Percentiles rank a stretch among this genome's conserved stretches.
Conservation (phyloP, 1,140 invertebrate genomes). For the Thaumatotibia leucotreta region DNA sequence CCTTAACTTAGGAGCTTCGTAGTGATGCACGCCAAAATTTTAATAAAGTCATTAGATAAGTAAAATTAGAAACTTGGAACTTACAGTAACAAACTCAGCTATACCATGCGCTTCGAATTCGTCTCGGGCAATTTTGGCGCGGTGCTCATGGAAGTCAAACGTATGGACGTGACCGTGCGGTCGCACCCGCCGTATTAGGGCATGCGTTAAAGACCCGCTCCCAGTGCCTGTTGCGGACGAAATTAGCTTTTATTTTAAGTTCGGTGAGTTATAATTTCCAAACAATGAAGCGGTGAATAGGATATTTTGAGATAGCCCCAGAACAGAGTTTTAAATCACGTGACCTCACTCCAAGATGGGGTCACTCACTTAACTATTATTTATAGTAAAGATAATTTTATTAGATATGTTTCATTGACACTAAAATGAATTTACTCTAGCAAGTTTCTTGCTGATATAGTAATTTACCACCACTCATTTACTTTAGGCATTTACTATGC, state of each 20-base stretch:
- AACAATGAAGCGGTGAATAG: neutral
- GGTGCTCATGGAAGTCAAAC: constrained; percentile 97
- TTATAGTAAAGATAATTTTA: neutral
- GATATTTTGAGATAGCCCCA: neutral
- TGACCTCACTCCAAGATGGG: neutral
- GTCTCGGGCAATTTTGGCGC: constrained; percentile 86
- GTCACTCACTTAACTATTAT: neutral
- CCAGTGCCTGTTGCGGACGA: constrained; percentile 85
- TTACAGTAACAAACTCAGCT: constrained; percentile 87
- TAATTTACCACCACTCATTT: no score
- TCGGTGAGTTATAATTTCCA: neutral
- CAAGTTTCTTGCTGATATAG: no score
- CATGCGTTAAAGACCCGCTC: constrained; percentile 97
- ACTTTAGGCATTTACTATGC: no score
- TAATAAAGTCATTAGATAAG: no score
- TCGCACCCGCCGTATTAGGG: constrained; percentile 89
- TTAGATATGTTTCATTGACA: no score
- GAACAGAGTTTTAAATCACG: neutral
- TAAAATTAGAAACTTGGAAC: constrained; percentile 15
- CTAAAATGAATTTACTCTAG: no score
- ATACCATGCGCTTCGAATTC: constrained; percentile 94
- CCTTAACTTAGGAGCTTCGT: no score
- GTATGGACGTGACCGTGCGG: constrained; percentile 95
- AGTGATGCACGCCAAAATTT: no score
- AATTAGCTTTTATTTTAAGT: neutral